Conservation (phyloP, 2,113 vertebrate species). For the Notarius quadriscutis region DNA sequence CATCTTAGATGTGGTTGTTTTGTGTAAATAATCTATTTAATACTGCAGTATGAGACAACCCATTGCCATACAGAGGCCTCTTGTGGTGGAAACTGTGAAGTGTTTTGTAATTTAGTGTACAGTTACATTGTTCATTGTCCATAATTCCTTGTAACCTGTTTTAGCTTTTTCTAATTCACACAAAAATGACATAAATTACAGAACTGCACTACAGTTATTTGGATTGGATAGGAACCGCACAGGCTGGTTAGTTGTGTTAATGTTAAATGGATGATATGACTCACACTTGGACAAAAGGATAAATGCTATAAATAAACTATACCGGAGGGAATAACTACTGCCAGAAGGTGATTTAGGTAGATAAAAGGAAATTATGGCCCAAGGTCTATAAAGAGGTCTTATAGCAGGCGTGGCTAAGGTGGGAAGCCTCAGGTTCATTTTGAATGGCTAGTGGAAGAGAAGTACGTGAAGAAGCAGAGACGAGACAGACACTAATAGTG, state of each 20-base stretch:
- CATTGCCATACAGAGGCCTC: conserved; percentile 59
- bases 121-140: background rate
- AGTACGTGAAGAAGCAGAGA: background rate
- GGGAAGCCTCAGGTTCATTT: conserved; percentile 21
- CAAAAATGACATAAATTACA: background rate
- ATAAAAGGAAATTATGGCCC: conserved; percentile 40
- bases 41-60: background rate
- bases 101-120: background rate
- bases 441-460: background rate
- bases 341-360: conserved; percentile 29
- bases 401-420: conserved; percentile 27
- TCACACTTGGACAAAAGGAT: background rate
- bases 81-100: conserved; percentile 54
- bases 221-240: background rate
- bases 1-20: background rate
- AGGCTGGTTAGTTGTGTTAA: conserved; percentile 12
- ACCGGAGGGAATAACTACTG: conserved; percentile 34
- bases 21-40: background rate
- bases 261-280: conserved; percentile 6
- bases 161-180: conserved; percentile 1
- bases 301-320: conserved; percentile 36
- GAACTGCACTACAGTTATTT: background rate
- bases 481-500: background rate
- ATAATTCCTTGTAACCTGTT: background rate
- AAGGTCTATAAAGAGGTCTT: conserved; percentile 36